Evolutionary conservation across 2,113 vertebrate genomes (phyloP).

Genomic region (Gymnarchus niloticus): DNA sequence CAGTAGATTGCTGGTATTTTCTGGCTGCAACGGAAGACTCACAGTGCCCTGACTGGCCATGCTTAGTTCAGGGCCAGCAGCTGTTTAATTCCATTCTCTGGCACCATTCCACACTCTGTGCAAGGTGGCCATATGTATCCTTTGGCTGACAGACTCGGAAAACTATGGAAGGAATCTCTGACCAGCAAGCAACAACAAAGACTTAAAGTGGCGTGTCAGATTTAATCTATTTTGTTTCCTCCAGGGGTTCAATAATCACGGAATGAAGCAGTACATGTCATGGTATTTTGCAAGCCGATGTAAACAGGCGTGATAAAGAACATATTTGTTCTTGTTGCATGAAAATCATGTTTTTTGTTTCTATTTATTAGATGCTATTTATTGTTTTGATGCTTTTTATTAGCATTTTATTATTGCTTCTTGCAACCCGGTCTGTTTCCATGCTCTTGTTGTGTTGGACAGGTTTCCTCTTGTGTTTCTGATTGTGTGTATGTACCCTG

Average conservation of each 20-base stretch:
- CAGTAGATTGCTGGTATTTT: neutral
- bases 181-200: neutral
- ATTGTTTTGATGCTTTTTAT: too few species aligned
- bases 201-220: neutral
- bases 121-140: neutral
- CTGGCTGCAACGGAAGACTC: neutral
- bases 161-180: neutral
- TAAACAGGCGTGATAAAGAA: too few species aligned
- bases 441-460: too few species aligned
- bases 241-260: neutral
- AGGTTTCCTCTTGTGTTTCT: too few species aligned
- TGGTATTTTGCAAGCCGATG: neutral
- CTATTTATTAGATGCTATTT: too few species aligned
- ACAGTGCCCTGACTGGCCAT: neutral
- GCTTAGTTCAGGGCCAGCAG: neutral
- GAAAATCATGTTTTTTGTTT: too few species aligned
- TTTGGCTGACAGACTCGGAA: neutral
- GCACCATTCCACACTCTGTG: neutral
- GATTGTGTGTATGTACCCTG: neutral
- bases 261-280: neutral
- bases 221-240: neutral
- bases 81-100: neutral
- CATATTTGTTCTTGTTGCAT: too few species aligned
- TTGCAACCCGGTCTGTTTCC: too few species aligned
- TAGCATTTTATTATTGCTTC: too few species aligned